Base-by-base conservation (phyloP, 1,140 invertebrate genomes). In the Notospermus geniculatus region DNA sequence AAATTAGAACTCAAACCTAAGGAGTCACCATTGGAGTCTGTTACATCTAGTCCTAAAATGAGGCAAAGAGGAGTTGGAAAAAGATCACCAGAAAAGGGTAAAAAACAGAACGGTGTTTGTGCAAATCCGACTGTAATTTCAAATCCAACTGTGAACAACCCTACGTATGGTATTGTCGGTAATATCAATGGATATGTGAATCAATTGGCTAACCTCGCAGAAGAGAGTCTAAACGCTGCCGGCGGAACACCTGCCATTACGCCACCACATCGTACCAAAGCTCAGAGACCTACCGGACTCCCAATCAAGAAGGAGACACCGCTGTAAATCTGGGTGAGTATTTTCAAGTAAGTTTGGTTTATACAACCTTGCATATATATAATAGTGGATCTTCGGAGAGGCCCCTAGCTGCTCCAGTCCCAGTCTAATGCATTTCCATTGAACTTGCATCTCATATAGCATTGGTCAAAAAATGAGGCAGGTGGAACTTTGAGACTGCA, bases 121-220 rank as follows among this genome's bases (percentile, higher is more conserved):
- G 93, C 91, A 2, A 95, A 95, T 79, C 92, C 92, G 39, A 92
- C 91, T 58, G 88, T 92, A 84, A 82, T 69, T 2, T 71, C 73
- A 57, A 59, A 60, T 46, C 54, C 62, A 5, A 54, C 50, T 54
- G 60, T 65, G 4, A 71, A 66, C 11, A 62, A 58, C 30, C 50
- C 45, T 25, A 55, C 25, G 13, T 53, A 56, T n/a, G 36, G 57
- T 25, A 59, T 63, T 29, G 25, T 41, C 54, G 43, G 52, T 5
- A 43, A 63, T 56, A 54, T 60, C n/a, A 63, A 64, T 25, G 64
- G 56, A 52, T 62, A 59, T 25, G 55, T 60, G 23, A 66, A 68
- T 46, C 30, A 62, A 29, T 25, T 62, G 36, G 50, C 60, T n/a
- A 46, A 62, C 25, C 57, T 13, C 54, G 57, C 15, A 19, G 22